Evolutionary conservation across 1,140 invertebrate species (phyloP).

Genomic region (Drosophila melanica): DNA sequence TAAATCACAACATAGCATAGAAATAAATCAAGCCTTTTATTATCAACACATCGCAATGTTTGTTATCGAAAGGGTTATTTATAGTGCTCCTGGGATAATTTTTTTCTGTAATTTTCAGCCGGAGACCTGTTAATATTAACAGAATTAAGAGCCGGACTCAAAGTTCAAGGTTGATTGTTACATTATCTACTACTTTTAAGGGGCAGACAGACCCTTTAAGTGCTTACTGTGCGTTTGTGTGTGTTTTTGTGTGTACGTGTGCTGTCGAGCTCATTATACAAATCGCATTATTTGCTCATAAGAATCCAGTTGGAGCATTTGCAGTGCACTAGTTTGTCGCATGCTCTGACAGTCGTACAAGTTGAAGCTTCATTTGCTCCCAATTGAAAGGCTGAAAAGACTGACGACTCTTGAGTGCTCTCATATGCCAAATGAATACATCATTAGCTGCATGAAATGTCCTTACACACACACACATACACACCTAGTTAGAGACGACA

Average conservation of each 20-base stretch:
- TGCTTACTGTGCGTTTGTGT: neutral
- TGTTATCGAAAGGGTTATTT: constrained; percentile 82
- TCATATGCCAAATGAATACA: constrained; percentile 69
- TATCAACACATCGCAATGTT: constrained; percentile 82
- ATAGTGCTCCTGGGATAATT: constrained; percentile 75
- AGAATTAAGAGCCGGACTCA: constrained; percentile 59
- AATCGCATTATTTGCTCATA: constrained; percentile 75
- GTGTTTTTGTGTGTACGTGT: constrained; percentile 10
- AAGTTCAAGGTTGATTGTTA: constrained; percentile 69
- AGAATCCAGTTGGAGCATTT: constrained; percentile 61
- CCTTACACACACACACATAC: constrained; percentile 27
- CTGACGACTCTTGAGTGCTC: constrained; percentile 31
- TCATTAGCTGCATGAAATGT: constrained; percentile 79
- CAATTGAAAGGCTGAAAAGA: constrained; percentile 67
- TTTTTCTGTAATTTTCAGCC: constrained; percentile 29
- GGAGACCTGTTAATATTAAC: constrained; percentile 60
- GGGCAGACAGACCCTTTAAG: constrained; percentile 4
- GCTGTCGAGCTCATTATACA: constrained; percentile 66
- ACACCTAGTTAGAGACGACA: constrained; percentile 15
- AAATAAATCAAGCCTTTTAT: constrained; percentile 83
- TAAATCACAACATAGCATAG: constrained; percentile 82
- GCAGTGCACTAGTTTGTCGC: constrained; percentile 60
- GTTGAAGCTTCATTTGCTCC: constrained; percentile 66
- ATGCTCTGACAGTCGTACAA: constrained; percentile 57
- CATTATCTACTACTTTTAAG: too few species aligned